Conservation (phyloP, 2,888 invertebrate genomes). For the Pandemis heparana region DNA sequence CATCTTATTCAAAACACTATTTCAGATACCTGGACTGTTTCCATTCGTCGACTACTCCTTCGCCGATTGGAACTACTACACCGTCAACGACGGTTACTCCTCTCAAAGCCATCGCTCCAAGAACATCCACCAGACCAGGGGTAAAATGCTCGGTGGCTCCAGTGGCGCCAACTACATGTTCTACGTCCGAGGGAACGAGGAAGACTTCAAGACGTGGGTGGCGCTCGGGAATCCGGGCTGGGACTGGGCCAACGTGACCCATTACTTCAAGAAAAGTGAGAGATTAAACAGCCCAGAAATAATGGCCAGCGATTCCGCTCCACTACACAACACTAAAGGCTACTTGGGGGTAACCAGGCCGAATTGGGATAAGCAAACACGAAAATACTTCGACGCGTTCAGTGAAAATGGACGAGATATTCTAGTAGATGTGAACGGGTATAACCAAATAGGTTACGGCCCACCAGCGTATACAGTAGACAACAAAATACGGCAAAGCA, state of each 20-base stretch:
- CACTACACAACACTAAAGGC: slow-evolving; percentile 56
- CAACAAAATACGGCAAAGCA: slow-evolving; percentile 50
- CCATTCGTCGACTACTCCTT: slow-evolving; percentile 11
- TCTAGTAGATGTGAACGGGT: slow-evolving; percentile 56
- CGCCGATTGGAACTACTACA: slow-evolving; percentile 39
- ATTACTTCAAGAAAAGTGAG: slow-evolving; percentile 42
- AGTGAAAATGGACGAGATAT: slow-evolving; percentile 54
- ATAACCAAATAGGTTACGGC: slow-evolving; percentile 57
- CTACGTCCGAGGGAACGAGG: slow-evolving; percentile 84
- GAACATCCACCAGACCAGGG: slow-evolving; percentile 76
- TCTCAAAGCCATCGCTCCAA: slow-evolving; percentile 39
- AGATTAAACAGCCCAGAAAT: slow-evolving; percentile 20
- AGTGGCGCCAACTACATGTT: slow-evolving; percentile 87
- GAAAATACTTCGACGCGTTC: slow-evolving; percentile 55
- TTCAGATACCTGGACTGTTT: slow-evolving; percentile 5
- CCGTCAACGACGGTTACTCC: slow-evolving; percentile 38
- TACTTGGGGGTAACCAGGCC: background rate
- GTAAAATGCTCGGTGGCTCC: slow-evolving; percentile 86
- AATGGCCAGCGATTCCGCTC: slow-evolving; percentile 16
- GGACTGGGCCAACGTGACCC: slow-evolving; percentile 83
- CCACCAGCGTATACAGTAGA: slow-evolving; percentile 53
- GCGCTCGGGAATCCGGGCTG: slow-evolving; percentile 79
- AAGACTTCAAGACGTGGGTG: slow-evolving; percentile 81
- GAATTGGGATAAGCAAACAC: background rate
- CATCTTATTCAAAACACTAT: background rate